Evolutionary conservation across 2,113 vertebrate species (phyloP).

Genomic region (Condylura cristata): DNA sequence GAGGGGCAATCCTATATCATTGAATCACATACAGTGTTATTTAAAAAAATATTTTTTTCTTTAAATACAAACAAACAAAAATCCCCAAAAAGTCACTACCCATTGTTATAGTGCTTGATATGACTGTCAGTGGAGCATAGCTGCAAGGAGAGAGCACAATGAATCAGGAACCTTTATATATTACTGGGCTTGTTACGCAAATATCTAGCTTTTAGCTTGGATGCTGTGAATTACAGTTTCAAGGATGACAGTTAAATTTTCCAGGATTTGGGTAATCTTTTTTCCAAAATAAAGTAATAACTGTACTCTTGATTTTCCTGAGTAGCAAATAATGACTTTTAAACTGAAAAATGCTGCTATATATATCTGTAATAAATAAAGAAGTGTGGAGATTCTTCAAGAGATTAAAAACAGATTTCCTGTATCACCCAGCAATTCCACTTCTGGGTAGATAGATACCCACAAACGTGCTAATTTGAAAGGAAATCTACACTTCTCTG

Average conservation of each 20-base stretch:
- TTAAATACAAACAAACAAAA: neutral
- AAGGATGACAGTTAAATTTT: neutral
- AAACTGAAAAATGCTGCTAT: neutral
- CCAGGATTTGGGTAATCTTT: neutral
- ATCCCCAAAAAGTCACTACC: neutral
- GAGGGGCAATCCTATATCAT: too few species aligned
- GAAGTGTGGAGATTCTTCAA: too few species aligned
- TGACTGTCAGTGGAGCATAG: neutral
- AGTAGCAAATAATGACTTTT: neutral
- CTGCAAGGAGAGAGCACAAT: neutral
- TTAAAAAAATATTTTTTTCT: neutral
- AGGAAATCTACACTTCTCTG: too few species aligned
- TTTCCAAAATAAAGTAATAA: neutral
- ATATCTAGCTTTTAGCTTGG: neutral
- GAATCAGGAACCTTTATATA: neutral
- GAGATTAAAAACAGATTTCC: too few species aligned
- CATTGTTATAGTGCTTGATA: neutral
- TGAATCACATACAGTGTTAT: too few species aligned
- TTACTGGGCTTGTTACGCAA: neutral
- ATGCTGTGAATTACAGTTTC: neutral
- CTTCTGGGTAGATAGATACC: too few species aligned
- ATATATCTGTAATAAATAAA: neutral
- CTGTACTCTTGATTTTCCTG: neutral
- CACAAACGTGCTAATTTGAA: too few species aligned
- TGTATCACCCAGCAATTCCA: too few species aligned